Evolutionary conservation across 2,113 vertebrate genomes (phyloP), one percentile per base, ranked within the genome.

Genomic region (Aspidoscelis tigris): DNA sequence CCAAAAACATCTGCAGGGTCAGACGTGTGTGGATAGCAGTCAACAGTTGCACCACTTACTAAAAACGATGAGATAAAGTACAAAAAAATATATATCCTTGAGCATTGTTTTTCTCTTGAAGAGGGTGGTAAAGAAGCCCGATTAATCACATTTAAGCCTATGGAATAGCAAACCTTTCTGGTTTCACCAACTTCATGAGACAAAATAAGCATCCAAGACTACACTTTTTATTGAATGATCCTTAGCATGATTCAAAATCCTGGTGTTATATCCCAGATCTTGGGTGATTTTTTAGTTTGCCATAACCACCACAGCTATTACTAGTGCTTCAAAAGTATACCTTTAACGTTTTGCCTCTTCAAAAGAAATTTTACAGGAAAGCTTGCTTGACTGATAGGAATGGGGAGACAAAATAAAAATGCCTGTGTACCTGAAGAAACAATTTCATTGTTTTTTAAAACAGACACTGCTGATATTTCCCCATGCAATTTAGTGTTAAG

Each of bases 21-120:
- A 61, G 58, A 18, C 58, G 39, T 70, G 43, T 44, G 12, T 70
- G 65, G 50, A 70, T 14, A 26, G 10, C 22, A 71, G 55, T 2
- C 53, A 58, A 58, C 24, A 14, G 65, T n/a, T 39, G 68, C 53
- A 16, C 75, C 6, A 71, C 50, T 5, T 70, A 43, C 21, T 81
- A 61, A 61, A 64, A 79, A 14, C 41, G 43, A 7, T 79, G 69
- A 79, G 58, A 20, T 65, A 39, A 65, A 24, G 39, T 43, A 65
- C 47, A 21, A 74, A 7, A 65, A 84, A 84, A 84, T 65, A 53
- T n/a, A 73, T 72, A 44, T 44, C 41, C 68, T 61, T 64, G 41
- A 80, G 70, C 8, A 80, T 50, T 18, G 18, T 16, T 73, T 39
- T 20, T 53, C 33, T 50, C 76, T 10, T 20, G 39, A 16, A 71